A percentile compares a stretch with the other conserved stretches of the same genome.
Evolutionary conservation across 2,888 invertebrate genomes (phyloP).

Genomic region (Cerastoderma edule): DNA sequence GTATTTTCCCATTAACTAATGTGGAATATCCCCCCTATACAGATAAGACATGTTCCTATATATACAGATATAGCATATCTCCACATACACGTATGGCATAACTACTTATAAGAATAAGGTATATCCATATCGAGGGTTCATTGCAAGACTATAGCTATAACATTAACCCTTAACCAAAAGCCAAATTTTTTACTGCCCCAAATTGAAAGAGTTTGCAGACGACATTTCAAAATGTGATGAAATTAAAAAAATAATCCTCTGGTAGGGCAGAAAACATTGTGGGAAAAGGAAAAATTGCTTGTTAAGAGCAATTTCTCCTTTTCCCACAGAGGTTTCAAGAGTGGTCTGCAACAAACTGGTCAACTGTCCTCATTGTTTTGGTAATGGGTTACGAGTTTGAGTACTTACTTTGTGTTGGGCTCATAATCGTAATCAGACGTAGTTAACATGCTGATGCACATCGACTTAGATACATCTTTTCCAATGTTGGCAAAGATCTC

Average conservation of each 20-base stretch:
- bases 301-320: background rate
- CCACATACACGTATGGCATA: too few relatives aligned
- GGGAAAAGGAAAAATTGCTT: slow-evolving; percentile 2
- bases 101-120: too few relatives aligned
- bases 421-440: slow-evolving; percentile 73
- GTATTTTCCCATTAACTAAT: too few relatives aligned
- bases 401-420: slow-evolving; percentile 62
- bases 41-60: too few relatives aligned
- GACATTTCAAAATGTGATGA: background rate
- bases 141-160: too few relatives aligned
- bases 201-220: background rate
- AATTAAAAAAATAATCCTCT: background rate
- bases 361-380: background rate
- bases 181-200: background rate
- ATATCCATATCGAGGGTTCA: too few relatives aligned
- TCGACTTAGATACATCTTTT: slow-evolving; percentile 54
- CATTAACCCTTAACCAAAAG: too few relatives aligned
- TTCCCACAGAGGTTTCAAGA: background rate
- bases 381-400: background rate
- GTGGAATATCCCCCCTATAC: too few relatives aligned
- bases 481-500: slow-evolving; percentile 67
- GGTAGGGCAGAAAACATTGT: background rate
- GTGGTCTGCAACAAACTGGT: background rate
- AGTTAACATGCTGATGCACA: slow-evolving; percentile 62
- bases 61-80: too few relatives aligned